These are phyloP conservation scores for Dermatemys mawii DNA, from an alignment of 2,113 vertebrate species.

Conservation along the genomic window DNA sequence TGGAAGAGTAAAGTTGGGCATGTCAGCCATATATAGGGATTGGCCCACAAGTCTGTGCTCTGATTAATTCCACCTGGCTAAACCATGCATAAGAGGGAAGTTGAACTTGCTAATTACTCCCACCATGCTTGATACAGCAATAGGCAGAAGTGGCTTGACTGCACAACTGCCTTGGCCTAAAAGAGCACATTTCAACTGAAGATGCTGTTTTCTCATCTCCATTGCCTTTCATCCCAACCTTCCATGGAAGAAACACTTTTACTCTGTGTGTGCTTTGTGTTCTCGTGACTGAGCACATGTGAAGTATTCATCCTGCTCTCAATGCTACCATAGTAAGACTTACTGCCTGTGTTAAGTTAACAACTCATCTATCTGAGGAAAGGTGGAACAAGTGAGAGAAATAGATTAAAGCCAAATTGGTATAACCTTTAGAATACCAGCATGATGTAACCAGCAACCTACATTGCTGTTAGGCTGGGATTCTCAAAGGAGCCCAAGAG, in stretches of 20 bases:
- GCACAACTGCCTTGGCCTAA: neutral
- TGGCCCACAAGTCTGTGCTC: neutral
- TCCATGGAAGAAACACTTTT: neutral
- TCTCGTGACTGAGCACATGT: neutral
- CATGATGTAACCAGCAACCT: neutral
- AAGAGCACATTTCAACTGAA: neutral
- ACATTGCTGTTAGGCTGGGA: neutral
- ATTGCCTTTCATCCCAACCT: neutral
- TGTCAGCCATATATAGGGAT: neutral
- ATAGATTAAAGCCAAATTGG: neutral
- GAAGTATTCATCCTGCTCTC: neutral
- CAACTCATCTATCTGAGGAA: neutral
- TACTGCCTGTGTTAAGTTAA: slow-evolving; percentile 3
- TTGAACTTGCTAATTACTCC: neutral
- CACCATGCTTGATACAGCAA: neutral
- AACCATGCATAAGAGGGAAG: neutral
- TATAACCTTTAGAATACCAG: neutral
- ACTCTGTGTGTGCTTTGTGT: neutral
- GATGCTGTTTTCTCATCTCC: neutral
- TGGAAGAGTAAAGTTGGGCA: fast-evolving
- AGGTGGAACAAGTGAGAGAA: neutral
- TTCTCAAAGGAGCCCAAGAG: neutral
- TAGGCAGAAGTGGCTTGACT: fast-evolving
- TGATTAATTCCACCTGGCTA: neutral
- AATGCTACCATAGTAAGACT: neutral